Evolutionary conservation across 2,113 vertebrate genomes (phyloP).

Genomic region (Pangasianodon hypophthalmus): DNA sequence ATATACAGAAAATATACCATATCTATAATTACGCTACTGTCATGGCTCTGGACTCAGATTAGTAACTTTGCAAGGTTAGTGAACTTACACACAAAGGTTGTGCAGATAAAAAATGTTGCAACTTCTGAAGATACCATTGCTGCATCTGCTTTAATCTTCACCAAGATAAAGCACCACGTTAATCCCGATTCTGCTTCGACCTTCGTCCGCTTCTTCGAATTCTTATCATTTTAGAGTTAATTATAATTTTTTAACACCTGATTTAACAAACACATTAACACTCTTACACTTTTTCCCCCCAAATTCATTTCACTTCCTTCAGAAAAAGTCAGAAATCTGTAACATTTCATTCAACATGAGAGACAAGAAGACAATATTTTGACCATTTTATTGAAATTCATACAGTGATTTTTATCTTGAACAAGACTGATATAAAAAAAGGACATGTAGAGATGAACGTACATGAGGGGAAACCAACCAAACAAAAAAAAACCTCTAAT

Average conservation of each 20-base stretch:
- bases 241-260: no score
- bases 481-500: neutral
- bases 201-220: no score
- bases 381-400: slow-evolving; percentile 53
- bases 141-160: neutral
- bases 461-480: neutral
- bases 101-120: neutral
- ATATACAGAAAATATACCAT: no score
- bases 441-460: slow-evolving; percentile 8
- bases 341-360: neutral
- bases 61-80: no score
- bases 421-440: slow-evolving; percentile 33
- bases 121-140: neutral
- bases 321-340: neutral
- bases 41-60: neutral
- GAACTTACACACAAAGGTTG: neutral
- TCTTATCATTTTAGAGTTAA: neutral
- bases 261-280: neutral
- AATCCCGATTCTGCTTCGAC: neutral
- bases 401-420: slow-evolving; percentile 37
- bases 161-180: neutral
- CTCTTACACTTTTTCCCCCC: neutral
- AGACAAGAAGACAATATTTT: neutral
- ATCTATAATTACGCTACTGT: no score
- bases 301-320: neutral